A percentile compares a stretch with the other conserved stretches of the same genome.
Evolutionary conservation across 2,888 invertebrate species (phyloP).

Genomic region (Aromia moschata): DNA sequence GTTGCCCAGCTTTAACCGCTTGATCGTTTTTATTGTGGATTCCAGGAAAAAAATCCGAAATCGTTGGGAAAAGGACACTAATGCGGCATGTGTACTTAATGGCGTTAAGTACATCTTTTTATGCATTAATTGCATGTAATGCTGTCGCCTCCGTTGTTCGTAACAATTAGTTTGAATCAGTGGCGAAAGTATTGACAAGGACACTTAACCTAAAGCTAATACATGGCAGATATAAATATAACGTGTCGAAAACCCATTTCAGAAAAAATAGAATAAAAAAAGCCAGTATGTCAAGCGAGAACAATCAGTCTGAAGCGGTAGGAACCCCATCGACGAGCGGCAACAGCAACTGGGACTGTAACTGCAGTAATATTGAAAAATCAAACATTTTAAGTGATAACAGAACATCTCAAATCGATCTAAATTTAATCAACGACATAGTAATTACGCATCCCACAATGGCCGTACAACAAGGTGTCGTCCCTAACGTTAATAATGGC

Average conservation of each 20-base stretch:
- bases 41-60: background rate
- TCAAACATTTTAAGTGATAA: background rate
- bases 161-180: background rate
- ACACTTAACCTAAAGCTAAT: conserved; percentile 2
- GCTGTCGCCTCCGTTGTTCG: conserved; percentile 1
- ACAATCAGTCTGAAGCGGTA: background rate
- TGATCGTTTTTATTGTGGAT: background rate
- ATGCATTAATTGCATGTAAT: background rate
- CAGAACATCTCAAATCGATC: background rate
- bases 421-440: background rate
- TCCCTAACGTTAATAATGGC: background rate
- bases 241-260: background rate
- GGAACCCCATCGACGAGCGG: conserved; percentile 18
- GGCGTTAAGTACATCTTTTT: background rate
- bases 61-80: no score
- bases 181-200: conserved; percentile 14
- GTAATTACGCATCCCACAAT: conserved; percentile 1
- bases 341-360: background rate
- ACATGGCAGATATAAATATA: conserved; percentile 1
- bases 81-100: background rate
- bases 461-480: background rate
- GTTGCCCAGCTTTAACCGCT: no score
- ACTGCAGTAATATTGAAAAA: background rate
- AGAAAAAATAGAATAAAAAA: background rate
- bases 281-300: conserved; percentile 3